These are phyloP conservation scores for Oreotrochilus melanogaster DNA, from an alignment of 2,113 vertebrate species.

Conservation along the genomic window DNA sequence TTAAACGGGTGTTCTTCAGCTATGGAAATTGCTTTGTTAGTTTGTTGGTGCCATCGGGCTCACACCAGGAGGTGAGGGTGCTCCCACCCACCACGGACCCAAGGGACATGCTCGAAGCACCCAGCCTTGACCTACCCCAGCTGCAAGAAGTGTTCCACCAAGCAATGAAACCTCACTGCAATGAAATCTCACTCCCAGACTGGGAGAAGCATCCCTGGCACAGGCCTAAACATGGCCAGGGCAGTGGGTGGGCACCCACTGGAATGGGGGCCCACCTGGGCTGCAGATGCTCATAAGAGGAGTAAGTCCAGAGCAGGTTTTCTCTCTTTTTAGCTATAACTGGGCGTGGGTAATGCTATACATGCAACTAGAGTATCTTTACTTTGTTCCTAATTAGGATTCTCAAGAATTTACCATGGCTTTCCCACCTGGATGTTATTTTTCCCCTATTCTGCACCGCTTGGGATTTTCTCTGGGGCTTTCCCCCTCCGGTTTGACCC, in stretches of 20 bases:
- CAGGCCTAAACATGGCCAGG: not conserved
- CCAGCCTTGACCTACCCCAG: no score
- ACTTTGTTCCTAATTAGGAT: not conserved
- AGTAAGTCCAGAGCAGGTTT: not conserved
- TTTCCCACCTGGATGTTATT: not conserved
- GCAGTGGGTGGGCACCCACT: not conserved
- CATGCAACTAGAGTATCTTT: not conserved
- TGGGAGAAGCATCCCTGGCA: not conserved
- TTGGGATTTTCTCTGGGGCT: not conserved
- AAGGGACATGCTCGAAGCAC: no score
- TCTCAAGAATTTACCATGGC: not conserved
- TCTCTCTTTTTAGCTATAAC: not conserved
- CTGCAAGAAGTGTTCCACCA: not conserved
- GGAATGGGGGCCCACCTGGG: not conserved
- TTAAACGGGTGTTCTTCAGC: not conserved
- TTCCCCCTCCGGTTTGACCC: not conserved
- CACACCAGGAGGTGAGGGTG: not conserved
- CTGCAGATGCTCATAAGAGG: fast-evolving
- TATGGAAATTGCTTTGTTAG: fast-evolving
- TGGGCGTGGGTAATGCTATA: not conserved
- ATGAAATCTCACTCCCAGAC: not conserved
- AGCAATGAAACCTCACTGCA: not conserved
- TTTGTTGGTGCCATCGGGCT: not conserved
- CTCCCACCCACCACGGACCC: not conserved
- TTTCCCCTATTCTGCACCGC: not conserved